Percentiles rank a stretch among this genome's conserved stretches.
Evolutionary conservation across 2,888 invertebrate genomes (phyloP).

Genomic region (Spilosoma lubricipeda): DNA sequence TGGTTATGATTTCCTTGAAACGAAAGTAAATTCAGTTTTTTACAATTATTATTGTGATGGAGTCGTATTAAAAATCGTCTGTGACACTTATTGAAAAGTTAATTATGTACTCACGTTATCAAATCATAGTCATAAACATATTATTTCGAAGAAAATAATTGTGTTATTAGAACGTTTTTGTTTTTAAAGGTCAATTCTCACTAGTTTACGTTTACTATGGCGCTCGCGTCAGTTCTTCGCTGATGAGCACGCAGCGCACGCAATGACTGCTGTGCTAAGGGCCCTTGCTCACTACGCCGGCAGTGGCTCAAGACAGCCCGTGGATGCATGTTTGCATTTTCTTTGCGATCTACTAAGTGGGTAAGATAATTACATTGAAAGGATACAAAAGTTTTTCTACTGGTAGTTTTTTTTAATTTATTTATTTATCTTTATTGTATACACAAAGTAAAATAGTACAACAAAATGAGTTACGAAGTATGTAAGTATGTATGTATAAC

Average conservation of each 20-base stretch:
- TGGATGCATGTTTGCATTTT: constrained; percentile 74
- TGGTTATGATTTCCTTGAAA: too few species aligned
- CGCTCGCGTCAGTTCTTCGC: constrained; percentile 67
- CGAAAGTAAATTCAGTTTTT: too few species aligned
- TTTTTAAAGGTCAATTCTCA: constrained; percentile 62
- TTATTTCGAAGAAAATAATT: not conserved
- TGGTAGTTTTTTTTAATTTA: not conserved
- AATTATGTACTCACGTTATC: not conserved
- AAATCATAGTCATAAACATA: not conserved
- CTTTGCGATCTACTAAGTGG: constrained; percentile 76
- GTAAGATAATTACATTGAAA: constrained; percentile 50
- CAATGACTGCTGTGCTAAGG: constrained; percentile 70
- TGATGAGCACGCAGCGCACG: constrained; percentile 74
- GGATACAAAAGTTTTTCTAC: not conserved
- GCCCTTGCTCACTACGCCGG: constrained; percentile 71
- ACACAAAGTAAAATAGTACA: too few species aligned
- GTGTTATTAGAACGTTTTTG: not conserved
- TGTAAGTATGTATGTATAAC: too few species aligned
- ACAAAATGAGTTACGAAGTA: too few species aligned
- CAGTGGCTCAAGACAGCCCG: constrained; percentile 63
- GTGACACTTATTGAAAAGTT: too few species aligned
- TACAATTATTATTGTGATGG: too few species aligned
- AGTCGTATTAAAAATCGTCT: too few species aligned
- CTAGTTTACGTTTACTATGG: constrained; percentile 74
- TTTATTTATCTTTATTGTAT: too few species aligned